Evolutionary conservation across 2,888 invertebrate species (phyloP).

Genomic region (Malthinus seriepunctatus): DNA sequence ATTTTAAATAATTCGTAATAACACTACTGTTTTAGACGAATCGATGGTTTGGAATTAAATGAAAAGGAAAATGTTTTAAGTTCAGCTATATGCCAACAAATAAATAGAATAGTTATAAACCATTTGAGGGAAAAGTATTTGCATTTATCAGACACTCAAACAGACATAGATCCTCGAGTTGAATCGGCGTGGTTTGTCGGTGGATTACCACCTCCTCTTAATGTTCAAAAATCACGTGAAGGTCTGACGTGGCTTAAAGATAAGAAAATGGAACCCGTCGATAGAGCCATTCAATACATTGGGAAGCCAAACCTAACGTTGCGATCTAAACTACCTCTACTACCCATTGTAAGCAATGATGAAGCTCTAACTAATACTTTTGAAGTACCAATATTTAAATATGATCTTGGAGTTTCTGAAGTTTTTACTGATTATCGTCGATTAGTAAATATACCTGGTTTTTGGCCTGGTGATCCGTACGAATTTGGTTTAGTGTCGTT

Average conservation of each 20-base stretch:
- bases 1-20: not conserved
- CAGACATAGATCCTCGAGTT: slow-evolving; percentile 77
- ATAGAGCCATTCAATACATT: slow-evolving; percentile 71
- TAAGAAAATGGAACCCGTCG: slow-evolving; percentile 59
- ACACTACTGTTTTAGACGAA: slow-evolving; percentile 40
- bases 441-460: slow-evolving; percentile 77
- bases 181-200: slow-evolving; percentile 88
- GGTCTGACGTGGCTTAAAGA: slow-evolving; percentile 23
- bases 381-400: slow-evolving; percentile 61
- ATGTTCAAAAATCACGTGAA: slow-evolving; percentile 50
- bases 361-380: slow-evolving; percentile 62
- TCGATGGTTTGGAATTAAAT: slow-evolving; percentile 42
- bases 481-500: slow-evolving; percentile 80
- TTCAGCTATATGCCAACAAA: slow-evolving; percentile 63
- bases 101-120: slow-evolving; percentile 70
- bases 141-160: slow-evolving; percentile 66
- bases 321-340: slow-evolving; percentile 70
- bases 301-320: slow-evolving; percentile 72
- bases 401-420: slow-evolving; percentile 67
- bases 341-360: slow-evolving; percentile 61
- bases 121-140: slow-evolving; percentile 61
- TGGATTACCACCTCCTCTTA: slow-evolving; percentile 63
- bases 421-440: slow-evolving; percentile 58
- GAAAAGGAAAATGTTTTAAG: slow-evolving; percentile 53
- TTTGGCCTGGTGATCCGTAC: slow-evolving; percentile 78